Base-by-base conservation (phyloP, 2,113 vertebrate genomes). In the Dermatemys mawii region DNA sequence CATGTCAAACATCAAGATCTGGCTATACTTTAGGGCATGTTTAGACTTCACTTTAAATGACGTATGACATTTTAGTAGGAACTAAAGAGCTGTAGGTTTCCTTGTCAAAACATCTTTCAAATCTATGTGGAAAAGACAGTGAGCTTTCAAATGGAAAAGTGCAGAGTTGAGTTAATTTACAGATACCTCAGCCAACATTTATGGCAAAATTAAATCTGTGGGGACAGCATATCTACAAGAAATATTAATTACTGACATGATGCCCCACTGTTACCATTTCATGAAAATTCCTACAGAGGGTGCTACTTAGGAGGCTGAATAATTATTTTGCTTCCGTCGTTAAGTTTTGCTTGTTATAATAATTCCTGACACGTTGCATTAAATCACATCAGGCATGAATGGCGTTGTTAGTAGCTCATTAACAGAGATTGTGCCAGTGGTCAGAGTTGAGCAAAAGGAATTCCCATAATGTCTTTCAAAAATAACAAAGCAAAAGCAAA, bases 31-130 rank as follows among this genome's bases (percentile, higher is more conserved):
- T 82, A 55, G 92, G 81, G 50, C 12, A 50, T 96, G 60, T 94
- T 96, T 78, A 87, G 49, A 46, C 55, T 81, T 96, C 51, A 84
- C 38, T 92, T 95, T 90, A 90, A 93, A 90, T 90, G 87, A 90
- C 60, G 8, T 83, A 70, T 96, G 80, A 78, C 86, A 89, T 88
- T 92, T 97, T 87, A 90, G 32, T 92, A 91, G 87, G 76, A 95
- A 92, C 94, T 87, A 97, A 93, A 78, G 83, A 97, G 78, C 78
- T 93, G 95, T 87, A 95, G 57, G 91, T 92, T 92, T 93, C 49
- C 63, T 92, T 96, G 90, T 93, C 87, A 96, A 94, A 78, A 7
- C 89, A 93, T 92, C 84, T 89, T 96, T 94, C 90, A 96, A 70
- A 92, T 29, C 93, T 86, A 90, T 88, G 81, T 87, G 83, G 70